Conservation (phyloP, 2,888 invertebrate species). For the Poecilus cupreus region DNA sequence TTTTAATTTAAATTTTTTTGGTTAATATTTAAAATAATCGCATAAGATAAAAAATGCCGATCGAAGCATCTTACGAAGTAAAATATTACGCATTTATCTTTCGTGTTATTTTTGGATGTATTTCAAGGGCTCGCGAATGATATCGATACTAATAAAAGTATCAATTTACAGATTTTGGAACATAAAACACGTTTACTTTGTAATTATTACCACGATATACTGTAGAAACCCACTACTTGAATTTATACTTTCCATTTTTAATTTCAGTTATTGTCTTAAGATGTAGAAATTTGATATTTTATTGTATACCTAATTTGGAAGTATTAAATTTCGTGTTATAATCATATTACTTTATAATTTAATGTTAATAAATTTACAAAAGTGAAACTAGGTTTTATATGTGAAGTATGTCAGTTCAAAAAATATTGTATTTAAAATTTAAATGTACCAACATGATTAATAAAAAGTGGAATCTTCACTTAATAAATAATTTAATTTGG, state of each 20-base stretch:
- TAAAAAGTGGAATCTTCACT: background rate
- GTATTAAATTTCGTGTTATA: background rate
- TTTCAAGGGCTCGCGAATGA: background rate
- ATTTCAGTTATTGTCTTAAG: slow-evolving; percentile 7
- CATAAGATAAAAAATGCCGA: too few species aligned
- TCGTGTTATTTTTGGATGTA: too few species aligned
- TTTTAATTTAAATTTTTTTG: too few species aligned
- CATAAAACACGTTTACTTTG: background rate
- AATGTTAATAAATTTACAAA: background rate
- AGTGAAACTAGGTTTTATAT: background rate
- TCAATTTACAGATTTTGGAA: background rate
- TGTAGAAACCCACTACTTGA: background rate
- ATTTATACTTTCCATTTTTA: background rate
- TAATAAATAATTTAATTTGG: too few species aligned
- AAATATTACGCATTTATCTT: too few species aligned
- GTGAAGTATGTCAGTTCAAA: too few species aligned
- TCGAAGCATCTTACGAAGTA: too few species aligned
- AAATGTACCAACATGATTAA: too few species aligned
- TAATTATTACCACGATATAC: background rate
- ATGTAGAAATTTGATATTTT: slow-evolving; percentile 28
- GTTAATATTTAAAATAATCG: too few species aligned
- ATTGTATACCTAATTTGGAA: slow-evolving; percentile 1
- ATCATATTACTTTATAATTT: background rate
- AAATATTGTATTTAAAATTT: background rate
- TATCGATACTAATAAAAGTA: background rate